Percentiles rank a stretch among this genome's conserved stretches.
Conservation (phyloP, 1,140 invertebrate genomes). For the Lepeophtheirus salmonis region DNA sequence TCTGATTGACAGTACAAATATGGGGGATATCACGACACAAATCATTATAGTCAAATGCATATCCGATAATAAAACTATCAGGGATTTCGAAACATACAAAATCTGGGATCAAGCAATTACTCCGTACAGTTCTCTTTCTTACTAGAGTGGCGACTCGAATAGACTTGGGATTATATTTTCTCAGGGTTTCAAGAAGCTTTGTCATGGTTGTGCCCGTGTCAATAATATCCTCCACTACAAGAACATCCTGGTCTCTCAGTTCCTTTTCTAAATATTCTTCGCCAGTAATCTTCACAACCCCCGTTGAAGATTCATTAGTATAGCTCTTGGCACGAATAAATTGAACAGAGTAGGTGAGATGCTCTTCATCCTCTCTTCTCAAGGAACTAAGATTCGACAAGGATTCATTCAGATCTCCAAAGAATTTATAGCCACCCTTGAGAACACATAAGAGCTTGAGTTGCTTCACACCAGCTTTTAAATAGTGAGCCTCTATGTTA, state of each 20-base stretch:
- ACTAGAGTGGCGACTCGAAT: constrained; percentile 21
- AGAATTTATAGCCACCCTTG: constrained; percentile 45
- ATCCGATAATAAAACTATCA: constrained; percentile 42
- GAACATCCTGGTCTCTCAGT: constrained; percentile 33
- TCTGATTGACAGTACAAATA: constrained; percentile 36
- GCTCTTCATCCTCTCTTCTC: too few relatives aligned
- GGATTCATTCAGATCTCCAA: constrained; percentile 35
- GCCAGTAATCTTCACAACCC: constrained; percentile 34
- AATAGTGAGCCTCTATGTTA: constrained; percentile 33
- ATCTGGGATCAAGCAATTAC: not conserved
- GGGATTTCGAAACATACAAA: constrained; percentile 40
- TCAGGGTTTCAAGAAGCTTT: constrained; percentile 32
- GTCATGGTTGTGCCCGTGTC: constrained; percentile 41
- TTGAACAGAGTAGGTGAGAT: constrained; percentile 29
- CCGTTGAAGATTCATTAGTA: constrained; percentile 33
- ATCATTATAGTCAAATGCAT: constrained; percentile 45
- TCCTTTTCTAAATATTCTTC: constrained; percentile 31
- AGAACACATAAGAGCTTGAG: constrained; percentile 35
- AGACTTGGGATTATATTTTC: constrained; percentile 30
- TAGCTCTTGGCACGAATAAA: constrained; percentile 43
- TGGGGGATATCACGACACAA: constrained; percentile 37
- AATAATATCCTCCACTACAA: constrained; percentile 44
- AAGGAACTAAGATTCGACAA: not conserved
- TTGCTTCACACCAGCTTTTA: not conserved
- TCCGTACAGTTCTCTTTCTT: constrained; percentile 6